A percentile compares a stretch with the other conserved stretches of the same genome.
Conservation (phyloP, 2,888 invertebrate genomes). For the Idaea straminata region DNA sequence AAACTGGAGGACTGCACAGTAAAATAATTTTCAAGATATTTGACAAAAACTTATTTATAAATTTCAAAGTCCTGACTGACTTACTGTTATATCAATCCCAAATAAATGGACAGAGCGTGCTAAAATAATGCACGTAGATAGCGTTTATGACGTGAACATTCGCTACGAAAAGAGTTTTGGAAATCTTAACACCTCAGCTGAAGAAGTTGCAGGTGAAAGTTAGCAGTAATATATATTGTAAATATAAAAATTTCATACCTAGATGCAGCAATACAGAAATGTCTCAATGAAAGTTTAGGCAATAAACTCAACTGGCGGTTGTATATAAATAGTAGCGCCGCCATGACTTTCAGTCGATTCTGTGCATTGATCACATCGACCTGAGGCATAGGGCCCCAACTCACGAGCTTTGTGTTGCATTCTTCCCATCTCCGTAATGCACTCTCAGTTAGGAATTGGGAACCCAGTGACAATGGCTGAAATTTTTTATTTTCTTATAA, state of each 20-base stretch:
- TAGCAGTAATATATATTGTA: slow-evolving; percentile 7
- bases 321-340: slow-evolving; percentile 92
- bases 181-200: no score
- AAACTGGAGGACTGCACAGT: no score
- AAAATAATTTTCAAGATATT: no score
- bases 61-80: no score
- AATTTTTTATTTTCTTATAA: slow-evolving; percentile 32
- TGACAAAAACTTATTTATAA: no score
- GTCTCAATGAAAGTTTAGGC: slow-evolving; percentile 87
- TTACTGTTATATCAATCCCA: no score
- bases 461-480: slow-evolving; percentile 87
- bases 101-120: no score
- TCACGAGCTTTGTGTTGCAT: slow-evolving; percentile 92
- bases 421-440: slow-evolving; percentile 93
- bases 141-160: no score
- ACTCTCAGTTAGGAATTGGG: slow-evolving; percentile 90
- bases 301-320: slow-evolving; percentile 91
- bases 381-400: slow-evolving; percentile 94
- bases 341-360: slow-evolving; percentile 93
- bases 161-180: no score
- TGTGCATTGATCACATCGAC: slow-evolving; percentile 94
- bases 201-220: no score
- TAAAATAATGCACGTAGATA: no score
- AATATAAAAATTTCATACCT: slow-evolving; percentile 72
- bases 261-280: slow-evolving; percentile 89